Conservation (phyloP, 2,113 vertebrate genomes). For the Nipponia nippon region DNA sequence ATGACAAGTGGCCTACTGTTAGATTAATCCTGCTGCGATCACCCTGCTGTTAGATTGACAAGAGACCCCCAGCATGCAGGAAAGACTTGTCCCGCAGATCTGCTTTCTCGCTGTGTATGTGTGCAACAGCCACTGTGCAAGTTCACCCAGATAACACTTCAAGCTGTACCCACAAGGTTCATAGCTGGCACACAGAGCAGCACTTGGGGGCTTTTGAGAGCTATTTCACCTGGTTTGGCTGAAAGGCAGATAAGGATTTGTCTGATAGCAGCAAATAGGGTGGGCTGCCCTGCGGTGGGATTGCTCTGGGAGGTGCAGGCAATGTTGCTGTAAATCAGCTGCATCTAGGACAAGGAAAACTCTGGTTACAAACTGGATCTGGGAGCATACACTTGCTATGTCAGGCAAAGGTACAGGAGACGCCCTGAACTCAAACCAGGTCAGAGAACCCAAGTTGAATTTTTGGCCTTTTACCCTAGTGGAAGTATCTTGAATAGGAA, state of each 20-base stretch:
- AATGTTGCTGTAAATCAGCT: neutral
- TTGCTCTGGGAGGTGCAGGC: neutral
- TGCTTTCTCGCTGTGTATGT: neutral
- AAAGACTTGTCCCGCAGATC: neutral
- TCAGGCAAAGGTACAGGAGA: neutral
- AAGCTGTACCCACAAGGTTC: neutral
- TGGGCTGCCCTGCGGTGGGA: neutral
- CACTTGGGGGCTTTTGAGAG: neutral
- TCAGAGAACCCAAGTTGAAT: neutral
- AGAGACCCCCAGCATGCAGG: neutral
- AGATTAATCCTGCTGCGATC: neutral
- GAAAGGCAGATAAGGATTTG: neutral
- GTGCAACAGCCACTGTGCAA: neutral
- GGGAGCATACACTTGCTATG: accelerated
- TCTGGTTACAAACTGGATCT: neutral
- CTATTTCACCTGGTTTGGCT: neutral
- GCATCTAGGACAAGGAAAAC: neutral
- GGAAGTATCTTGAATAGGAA: neutral
- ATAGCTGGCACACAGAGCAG: neutral
- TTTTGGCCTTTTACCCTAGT: neutral
- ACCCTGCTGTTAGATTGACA: neutral
- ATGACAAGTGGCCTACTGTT: neutral
- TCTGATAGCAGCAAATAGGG: neutral
- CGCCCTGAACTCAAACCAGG: neutral
- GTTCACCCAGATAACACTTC: neutral